Evolutionary conservation across 2,797 vertebrate species (phyloP).

Genomic region (Chromobotia macracanthus): DNA sequence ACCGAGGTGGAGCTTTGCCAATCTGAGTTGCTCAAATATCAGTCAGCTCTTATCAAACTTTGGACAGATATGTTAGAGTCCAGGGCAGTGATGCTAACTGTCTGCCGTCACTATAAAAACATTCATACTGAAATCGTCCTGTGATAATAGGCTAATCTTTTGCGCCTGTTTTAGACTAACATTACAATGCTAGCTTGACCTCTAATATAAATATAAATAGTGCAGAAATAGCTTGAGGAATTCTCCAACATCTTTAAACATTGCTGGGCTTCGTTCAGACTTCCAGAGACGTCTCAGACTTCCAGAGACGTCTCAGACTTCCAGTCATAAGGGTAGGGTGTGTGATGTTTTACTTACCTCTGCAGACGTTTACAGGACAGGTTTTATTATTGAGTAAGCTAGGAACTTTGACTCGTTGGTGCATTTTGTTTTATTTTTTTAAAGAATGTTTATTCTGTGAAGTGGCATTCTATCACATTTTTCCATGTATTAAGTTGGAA

Average conservation of each 20-base stretch:
- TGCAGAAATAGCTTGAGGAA: not conserved
- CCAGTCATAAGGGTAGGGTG: too few relatives aligned
- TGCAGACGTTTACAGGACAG: too few relatives aligned
- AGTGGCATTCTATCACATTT: not conserved
- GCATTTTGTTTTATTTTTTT: too few relatives aligned
- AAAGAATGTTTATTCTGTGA: too few relatives aligned
- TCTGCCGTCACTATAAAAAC: constrained; percentile 34
- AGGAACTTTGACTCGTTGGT: too few relatives aligned
- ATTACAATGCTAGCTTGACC: constrained; percentile 17
- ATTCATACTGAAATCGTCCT: not conserved
- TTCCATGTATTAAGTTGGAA: not conserved
- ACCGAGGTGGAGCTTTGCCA: too few relatives aligned
- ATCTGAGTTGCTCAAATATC: not conserved
- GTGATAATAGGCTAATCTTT: constrained; percentile 25
- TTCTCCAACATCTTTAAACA: not conserved
- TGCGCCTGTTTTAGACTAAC: constrained; percentile 14
- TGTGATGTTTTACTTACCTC: too few relatives aligned
- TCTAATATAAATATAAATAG: not conserved
- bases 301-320: too few relatives aligned
- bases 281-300: too few relatives aligned
- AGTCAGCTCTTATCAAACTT: not conserved
- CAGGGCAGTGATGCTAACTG: constrained; percentile 22
- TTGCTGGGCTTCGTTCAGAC: too few relatives aligned
- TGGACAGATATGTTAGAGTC: constrained; percentile 14
- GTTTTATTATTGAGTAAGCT: too few relatives aligned